These are phyloP conservation scores for Neria commutata DNA, from an alignment of 2,888 invertebrate genomes.

Conservation along the genomic window DNA sequence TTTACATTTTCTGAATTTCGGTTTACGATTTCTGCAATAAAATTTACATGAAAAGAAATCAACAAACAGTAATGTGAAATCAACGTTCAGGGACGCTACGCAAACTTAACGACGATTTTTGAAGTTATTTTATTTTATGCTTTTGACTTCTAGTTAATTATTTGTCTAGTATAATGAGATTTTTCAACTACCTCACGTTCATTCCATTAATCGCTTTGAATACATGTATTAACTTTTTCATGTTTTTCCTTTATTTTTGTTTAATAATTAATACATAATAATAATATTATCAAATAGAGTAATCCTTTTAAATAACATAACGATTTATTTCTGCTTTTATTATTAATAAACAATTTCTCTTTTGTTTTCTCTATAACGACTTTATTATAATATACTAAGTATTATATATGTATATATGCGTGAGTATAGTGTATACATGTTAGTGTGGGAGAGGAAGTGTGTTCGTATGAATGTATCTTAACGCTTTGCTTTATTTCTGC, in stretches of 20 bases:
- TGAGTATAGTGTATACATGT: constrained; percentile 34
- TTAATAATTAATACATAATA: background rate
- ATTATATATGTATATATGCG: constrained; percentile 39
- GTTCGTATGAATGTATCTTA: constrained; percentile 35
- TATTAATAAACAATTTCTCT: constrained; percentile 21
- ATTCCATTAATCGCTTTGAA: constrained; percentile 33
- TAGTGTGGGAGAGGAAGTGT: constrained; percentile 29
- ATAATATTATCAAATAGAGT: background rate
- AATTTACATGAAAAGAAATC: too few species aligned
- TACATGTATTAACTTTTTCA: constrained; percentile 23
- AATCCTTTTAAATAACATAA: constrained; percentile 18
- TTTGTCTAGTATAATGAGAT: constrained; percentile 34
- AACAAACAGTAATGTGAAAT: too few species aligned
- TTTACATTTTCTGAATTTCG: too few species aligned
- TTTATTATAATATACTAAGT: constrained; percentile 47
- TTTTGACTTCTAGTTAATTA: constrained; percentile 30
- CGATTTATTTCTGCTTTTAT: constrained; percentile 16
- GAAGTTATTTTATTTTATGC: constrained; percentile 21
- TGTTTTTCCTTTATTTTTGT: constrained; percentile 21
- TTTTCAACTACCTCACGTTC: constrained; percentile 21
- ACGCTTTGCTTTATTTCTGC: constrained; percentile 16
- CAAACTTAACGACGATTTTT: too few species aligned
- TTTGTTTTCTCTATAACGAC: constrained; percentile 50
- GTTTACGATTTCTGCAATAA: too few species aligned
- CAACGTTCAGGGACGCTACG: too few species aligned